Percentiles rank a stretch among this genome's conserved stretches.
These are phyloP conservation scores for Champsocephalus esox DNA, from an alignment of 2,797 vertebrate species.

Conservation along the genomic window DNA sequence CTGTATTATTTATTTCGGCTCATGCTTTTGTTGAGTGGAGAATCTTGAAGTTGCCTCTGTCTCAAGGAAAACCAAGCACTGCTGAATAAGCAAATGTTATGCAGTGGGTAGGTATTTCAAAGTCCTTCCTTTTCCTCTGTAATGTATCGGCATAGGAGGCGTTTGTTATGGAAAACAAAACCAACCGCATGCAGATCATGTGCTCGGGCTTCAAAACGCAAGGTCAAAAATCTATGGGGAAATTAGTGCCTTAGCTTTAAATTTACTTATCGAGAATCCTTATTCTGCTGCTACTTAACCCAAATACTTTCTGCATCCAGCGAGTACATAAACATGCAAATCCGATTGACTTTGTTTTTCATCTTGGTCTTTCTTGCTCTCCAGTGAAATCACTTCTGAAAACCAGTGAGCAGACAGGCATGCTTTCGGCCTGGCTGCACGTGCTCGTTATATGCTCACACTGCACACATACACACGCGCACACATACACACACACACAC, in stretches of 20 bases:
- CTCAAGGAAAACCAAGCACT: slow-evolving; percentile 78
- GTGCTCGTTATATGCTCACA: slow-evolving; percentile 7
- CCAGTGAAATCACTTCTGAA: slow-evolving; percentile 69
- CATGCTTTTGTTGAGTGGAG: slow-evolving; percentile 75
- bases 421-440: slow-evolving; percentile 59
- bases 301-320: slow-evolving; percentile 66
- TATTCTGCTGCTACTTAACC: slow-evolving; percentile 45
- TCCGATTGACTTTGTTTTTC: slow-evolving; percentile 53
- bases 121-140: slow-evolving; percentile 76
- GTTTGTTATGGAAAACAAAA: slow-evolving; percentile 82
- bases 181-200: slow-evolving; percentile 78
- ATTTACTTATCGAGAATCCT: slow-evolving; percentile 75
- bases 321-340: slow-evolving; percentile 78
- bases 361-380: slow-evolving; percentile 52
- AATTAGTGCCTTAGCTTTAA: slow-evolving; percentile 75
- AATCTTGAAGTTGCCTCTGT: slow-evolving; percentile 76
- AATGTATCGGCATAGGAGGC: slow-evolving; percentile 72
- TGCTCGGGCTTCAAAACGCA: slow-evolving; percentile 74
- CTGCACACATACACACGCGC: neutral
- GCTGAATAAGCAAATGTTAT: slow-evolving; percentile 84
- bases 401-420: slow-evolving; percentile 54
- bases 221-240: slow-evolving; percentile 78
- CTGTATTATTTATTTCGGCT: slow-evolving; percentile 83
- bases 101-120: slow-evolving; percentile 77
- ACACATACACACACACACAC: neutral